Evolutionary conservation across 2,888 invertebrate genomes (phyloP), one percentile per base, ranked within the genome.

Genomic region (Bembecia ichneumoniformis): DNA sequence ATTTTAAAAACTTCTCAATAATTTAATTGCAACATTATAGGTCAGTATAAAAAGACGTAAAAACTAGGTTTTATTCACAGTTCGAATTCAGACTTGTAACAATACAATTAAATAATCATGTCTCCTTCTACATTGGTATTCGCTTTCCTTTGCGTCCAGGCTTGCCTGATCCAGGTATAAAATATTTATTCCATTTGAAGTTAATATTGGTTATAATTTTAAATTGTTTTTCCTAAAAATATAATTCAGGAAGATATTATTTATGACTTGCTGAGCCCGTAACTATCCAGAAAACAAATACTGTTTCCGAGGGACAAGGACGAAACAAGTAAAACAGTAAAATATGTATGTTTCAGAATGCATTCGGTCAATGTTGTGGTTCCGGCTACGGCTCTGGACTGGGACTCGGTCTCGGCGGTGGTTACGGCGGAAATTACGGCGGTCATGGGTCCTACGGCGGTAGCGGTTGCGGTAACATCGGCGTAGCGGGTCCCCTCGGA

Each of bases 161-260:
- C 55, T 34, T 58, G 57, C 49, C 49, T 62, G 28, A 47, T 57
- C 44, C 55, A 63, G 59, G 62, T 63, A 28, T 28, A 9, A 7
- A 28, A 20, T 28, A 20, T 9, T 2, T 28, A 28, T 28, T 9
- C 7, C 9, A 9, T 28, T 28, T 20, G 5, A 20, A 7, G 7
- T 20, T 20, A 20, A 28, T 9, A 28, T 28, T 28, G 1, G 7
- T 2, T 28, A 7, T 28, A 28, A 28, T 28, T 7, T 9, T 28
- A 28, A 28, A 28, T 28, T 28, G 9, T 28, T 20, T 28, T 28
- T 28, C 28, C 9, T 28, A 28, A n/a, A n/a, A n/a, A 28, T 9
- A 28, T 3, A 28, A 28, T 9, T 9, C 2, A 9, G 7, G 9
- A 28, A 9, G 5, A 28, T 28, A 7, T 28, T 9, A 9, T 28